phyloP scores from a whole-genome alignment of 2,888 invertebrate genomes.

The Lapara coniferarum region DNA sequence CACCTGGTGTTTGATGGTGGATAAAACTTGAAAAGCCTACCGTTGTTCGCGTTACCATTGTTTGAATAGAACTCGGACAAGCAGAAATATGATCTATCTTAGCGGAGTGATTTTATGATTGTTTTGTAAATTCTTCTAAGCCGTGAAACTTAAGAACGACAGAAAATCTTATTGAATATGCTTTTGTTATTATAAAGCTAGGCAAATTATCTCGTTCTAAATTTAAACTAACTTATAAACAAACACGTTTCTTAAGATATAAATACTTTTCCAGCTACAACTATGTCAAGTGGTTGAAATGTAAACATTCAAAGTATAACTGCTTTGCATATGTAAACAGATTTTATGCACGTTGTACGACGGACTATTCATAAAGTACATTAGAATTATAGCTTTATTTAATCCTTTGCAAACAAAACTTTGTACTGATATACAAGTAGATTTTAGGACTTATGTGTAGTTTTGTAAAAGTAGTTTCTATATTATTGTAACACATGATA shows the following conservation, averaged over 20 bases:
- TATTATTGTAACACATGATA: too few relatives aligned
- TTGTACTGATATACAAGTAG: too few relatives aligned
- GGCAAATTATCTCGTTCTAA: not conserved
- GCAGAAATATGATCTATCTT: constrained; percentile 4
- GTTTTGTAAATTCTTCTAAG: not conserved
- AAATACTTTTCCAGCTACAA: too few relatives aligned
- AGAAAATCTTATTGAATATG: too few relatives aligned
- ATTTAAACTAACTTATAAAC: not conserved
- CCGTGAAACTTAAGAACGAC: too few relatives aligned
- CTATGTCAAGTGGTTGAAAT: not conserved
- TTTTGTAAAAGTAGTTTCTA: not conserved
- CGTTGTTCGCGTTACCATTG: not conserved
- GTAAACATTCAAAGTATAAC: not conserved
- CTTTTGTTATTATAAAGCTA: too few relatives aligned
- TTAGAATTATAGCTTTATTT: not conserved
- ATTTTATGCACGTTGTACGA: not conserved
- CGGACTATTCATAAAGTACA: not conserved
- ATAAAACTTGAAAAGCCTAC: constrained; percentile 7
- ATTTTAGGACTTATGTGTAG: too few relatives aligned
- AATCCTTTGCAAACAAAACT: not conserved
- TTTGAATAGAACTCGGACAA: constrained; percentile 13
- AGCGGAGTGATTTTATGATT: not conserved
- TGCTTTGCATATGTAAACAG: not conserved
- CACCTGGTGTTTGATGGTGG: constrained; percentile 17
- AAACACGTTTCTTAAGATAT: not conserved